Base-by-base conservation (phyloP, 2,797 vertebrate genomes). In the Sebastes dallii region DNA sequence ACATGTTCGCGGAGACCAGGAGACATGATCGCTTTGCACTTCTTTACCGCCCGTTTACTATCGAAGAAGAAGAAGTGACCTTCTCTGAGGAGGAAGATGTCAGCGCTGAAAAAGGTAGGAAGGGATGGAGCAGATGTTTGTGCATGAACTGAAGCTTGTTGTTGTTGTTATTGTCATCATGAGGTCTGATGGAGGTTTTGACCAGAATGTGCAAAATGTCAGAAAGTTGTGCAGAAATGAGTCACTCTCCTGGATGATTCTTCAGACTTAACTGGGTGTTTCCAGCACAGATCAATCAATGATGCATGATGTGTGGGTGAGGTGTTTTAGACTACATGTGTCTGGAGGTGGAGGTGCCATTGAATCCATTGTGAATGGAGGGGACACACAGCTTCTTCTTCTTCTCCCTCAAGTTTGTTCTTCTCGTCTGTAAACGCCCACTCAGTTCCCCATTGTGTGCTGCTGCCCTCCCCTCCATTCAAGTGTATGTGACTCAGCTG, bases 101-200 rank as follows among this genome's bases (percentile, higher is more conserved):
- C 94, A 88, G 88, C 91, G 72, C 86, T 94, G 88, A 93, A 91
- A 78, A 95, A 95, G 94, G 94, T 95, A 84, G 25, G 88, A 30
- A 5, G 10, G 6, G 10, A 18, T 39, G 36, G 10, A 0, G 50
- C 18, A 12, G 13, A 69, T 4, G 50, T 84, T 56, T 42, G 79
- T 80, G 81, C 81, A 75, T 61, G 78, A n/a, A 3, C 32, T 58
- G 67, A 76, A 56, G 62, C 56, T 61, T 52, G 50, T n/a, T 74
- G 9, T 69, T 81, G n/a, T 65, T 84, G 54, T 62, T 71, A 7
- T 27, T 25, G 7, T 52, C 27, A 24, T 65, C 18, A 72, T 56
- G 61, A 64, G 68, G 50, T 65, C 8, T 76, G 56, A 46, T 54
- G 80, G 75, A 68, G 78, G 66, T 27, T 25, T 22, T 22, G 29